Evolutionary conservation across 1,140 invertebrate species (phyloP).

Genomic region (Ylistrum balloti): DNA sequence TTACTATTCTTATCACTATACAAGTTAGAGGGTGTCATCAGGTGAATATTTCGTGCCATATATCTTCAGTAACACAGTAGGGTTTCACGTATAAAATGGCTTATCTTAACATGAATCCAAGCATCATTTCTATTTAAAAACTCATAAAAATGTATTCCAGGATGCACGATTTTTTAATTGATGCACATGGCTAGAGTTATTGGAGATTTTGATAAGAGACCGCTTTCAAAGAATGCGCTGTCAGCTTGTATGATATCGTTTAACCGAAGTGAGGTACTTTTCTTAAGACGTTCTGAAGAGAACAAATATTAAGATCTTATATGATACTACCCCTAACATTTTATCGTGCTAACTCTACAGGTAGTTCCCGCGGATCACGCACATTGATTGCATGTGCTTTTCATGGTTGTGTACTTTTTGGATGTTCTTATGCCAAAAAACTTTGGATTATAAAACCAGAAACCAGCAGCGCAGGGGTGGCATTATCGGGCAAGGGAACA

Average conservation of each 20-base stretch:
- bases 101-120: constrained; percentile 17
- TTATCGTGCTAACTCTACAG: not conserved
- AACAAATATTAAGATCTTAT: not conserved
- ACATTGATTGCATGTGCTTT: constrained; percentile 29
- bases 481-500: not conserved
- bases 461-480: not conserved
- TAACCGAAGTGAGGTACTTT: not conserved
- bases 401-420: not conserved
- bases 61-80: not conserved
- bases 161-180: constrained; percentile 16
- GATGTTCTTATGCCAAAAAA: not conserved
- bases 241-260: not conserved
- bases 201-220: not conserved
- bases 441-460: not conserved
- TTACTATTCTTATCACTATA: not conserved
- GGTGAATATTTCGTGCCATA: not conserved
- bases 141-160: constrained; percentile 14
- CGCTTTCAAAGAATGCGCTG: not conserved
- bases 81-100: not conserved
- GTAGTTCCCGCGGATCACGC: constrained; percentile 23
- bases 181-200: constrained; percentile 33
- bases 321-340: not conserved
- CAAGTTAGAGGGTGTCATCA: not conserved
- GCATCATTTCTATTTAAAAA: not conserved
- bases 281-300: not conserved